A percentile compares a stretch with the other conserved stretches of the same genome.
phyloP scores from a whole-genome alignment of 2,888 invertebrate genomes.

The Eupithecia dodoneata region DNA sequence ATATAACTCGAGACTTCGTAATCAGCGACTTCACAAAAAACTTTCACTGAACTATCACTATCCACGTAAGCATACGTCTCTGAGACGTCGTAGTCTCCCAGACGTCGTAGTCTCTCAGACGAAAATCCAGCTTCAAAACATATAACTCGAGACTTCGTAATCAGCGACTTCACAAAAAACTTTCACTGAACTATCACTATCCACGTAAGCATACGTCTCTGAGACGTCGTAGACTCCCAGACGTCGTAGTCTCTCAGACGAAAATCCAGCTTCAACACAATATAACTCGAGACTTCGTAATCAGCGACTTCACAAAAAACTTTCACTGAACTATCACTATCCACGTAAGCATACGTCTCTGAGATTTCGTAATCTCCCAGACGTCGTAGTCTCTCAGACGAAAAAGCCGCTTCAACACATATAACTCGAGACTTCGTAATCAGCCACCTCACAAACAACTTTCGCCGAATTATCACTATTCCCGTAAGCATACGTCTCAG shows the following conservation, averaged over 20 bases:
- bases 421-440: slow-evolving; percentile 1
- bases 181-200: neutral
- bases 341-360: neutral
- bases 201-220: neutral
- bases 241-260: neutral
- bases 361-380: neutral
- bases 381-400: neutral
- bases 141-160: neutral
- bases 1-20: neutral
- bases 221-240: neutral
- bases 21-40: neutral
- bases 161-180: neutral
- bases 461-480: neutral
- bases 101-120: neutral
- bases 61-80: neutral
- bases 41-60: neutral
- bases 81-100: neutral
- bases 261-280: neutral
- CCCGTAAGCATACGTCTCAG: slow-evolving; percentile 7
- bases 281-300: neutral
- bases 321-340: neutral
- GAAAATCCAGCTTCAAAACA: neutral
- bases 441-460: slow-evolving; percentile 1
- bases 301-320: neutral
- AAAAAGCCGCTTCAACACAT: neutral